These are phyloP conservation scores for Gorsachius magnificus DNA, from an alignment of 2,797 vertebrate species.

Conservation along the genomic window DNA sequence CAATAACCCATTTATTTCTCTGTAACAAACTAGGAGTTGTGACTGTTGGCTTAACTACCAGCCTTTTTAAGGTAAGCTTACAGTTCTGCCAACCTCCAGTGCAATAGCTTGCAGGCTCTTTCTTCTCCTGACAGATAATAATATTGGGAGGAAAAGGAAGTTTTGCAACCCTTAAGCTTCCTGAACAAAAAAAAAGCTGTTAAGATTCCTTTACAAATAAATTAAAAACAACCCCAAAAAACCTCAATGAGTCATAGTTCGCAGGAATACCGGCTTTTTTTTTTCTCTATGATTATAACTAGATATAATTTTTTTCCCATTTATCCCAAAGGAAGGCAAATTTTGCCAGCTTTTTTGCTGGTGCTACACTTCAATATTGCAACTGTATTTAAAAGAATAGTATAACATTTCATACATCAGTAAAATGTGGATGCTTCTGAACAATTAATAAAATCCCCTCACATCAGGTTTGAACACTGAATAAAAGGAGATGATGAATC, in stretches of 20 bases:
- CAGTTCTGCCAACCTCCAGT: background rate
- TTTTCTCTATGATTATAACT: background rate
- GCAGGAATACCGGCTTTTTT: background rate
- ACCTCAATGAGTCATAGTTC: background rate
- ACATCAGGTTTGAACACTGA: background rate
- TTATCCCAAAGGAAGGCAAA: background rate
- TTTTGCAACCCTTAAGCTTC: slow-evolving; percentile 5
- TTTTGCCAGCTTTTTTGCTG: background rate
- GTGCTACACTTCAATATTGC: background rate
- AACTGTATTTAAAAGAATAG: background rate
- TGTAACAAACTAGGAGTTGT: background rate
- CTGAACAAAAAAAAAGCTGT: background rate
- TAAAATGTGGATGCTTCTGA: background rate
- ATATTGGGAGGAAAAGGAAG: background rate
- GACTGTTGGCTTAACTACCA: background rate
- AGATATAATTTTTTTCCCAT: background rate
- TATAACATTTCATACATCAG: background rate
- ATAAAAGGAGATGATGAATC: background rate
- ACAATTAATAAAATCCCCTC: background rate
- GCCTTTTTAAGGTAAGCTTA: background rate
- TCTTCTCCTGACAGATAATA: background rate
- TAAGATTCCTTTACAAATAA: background rate
- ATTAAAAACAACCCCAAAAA: background rate
- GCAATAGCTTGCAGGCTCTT: background rate
- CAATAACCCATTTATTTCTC: background rate